phyloP scores from a whole-genome alignment of 2,113 vertebrate species.

The Anhinga rufa region DNA sequence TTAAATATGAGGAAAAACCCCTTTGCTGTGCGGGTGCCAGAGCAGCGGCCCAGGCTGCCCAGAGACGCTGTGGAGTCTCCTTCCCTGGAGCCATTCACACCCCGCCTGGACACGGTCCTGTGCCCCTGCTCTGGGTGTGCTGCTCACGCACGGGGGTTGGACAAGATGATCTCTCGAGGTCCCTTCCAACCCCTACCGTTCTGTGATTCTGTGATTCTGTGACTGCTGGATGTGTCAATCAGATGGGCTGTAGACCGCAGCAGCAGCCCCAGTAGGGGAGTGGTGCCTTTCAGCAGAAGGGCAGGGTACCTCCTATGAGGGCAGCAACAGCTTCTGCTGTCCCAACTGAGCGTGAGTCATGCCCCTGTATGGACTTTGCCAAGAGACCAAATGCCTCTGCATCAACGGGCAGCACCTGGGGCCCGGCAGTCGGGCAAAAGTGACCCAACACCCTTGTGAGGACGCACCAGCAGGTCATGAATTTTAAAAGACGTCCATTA shows the following conservation, averaged over 20 bases:
- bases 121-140: no score
- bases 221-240: background rate
- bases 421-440: background rate
- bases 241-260: background rate
- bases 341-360: fast-evolving
- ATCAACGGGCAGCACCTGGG: background rate
- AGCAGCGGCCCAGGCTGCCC: no score
- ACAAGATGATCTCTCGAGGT: no score
- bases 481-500: background rate
- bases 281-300: background rate
- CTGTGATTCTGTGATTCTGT: no score
- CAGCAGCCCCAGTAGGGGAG: background rate
- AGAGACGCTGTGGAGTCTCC: no score
- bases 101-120: no score
- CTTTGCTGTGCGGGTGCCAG: no score
- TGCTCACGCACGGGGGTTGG: no score
- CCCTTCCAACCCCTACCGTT: no score
- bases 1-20: no score
- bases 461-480: background rate
- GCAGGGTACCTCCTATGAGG: background rate
- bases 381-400: background rate
- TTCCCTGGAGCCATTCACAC: no score
- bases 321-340: background rate
- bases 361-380: background rate
- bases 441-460: background rate